phyloP scores from a whole-genome alignment of 1,140 invertebrate genomes.

The Diachasmimorpha longicaudata region DNA sequence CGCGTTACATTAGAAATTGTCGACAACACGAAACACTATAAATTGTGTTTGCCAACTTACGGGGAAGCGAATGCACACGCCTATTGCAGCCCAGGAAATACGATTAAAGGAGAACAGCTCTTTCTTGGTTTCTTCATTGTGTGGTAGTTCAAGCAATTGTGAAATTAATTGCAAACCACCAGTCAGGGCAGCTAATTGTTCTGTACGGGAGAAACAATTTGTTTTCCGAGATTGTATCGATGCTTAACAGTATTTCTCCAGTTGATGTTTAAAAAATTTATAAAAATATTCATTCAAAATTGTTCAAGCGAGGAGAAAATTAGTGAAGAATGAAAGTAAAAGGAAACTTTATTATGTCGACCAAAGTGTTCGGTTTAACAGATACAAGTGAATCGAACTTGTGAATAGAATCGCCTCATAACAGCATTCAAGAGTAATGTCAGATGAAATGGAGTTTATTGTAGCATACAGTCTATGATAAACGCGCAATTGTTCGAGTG shows the following conservation, averaged over 20 bases:
- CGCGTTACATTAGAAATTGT: constrained; percentile 19
- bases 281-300: too few species aligned
- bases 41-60: background rate
- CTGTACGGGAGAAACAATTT: background rate
- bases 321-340: too few species aligned
- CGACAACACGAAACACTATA: constrained; percentile 20
- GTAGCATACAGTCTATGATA: background rate
- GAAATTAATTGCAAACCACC: background rate
- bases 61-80: constrained; percentile 2
- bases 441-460: background rate
- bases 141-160: background rate
- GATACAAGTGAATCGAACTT: too few species aligned
- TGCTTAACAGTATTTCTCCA: background rate
- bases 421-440: background rate
- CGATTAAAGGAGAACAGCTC: constrained; percentile 11
- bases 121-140: background rate
- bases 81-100: background rate
- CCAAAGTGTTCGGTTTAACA: too few species aligned
- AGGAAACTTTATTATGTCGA: too few species aligned
- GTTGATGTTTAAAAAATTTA: too few species aligned
- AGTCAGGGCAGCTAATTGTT: too few species aligned
- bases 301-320: too few species aligned
- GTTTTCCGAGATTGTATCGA: background rate
- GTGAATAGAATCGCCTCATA: too few species aligned
- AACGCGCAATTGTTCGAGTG: constrained; percentile 6